Conservation (phyloP, 2,888 invertebrate genomes). For the Perdita meconis region DNA sequence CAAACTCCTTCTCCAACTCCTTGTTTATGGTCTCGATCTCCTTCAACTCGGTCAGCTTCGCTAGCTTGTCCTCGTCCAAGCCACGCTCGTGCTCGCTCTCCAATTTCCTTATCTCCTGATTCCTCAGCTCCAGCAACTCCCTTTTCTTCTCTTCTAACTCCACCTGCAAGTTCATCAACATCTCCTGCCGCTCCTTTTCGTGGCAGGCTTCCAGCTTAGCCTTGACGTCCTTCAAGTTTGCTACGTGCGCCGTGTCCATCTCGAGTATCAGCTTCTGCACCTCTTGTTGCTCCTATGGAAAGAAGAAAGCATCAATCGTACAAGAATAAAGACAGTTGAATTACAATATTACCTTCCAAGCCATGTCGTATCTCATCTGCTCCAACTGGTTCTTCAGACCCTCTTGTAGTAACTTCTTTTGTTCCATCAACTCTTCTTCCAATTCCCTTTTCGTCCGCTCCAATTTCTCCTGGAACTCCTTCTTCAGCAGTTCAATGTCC, state of each 20-base stretch:
- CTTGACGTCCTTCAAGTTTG: constrained; percentile 79
- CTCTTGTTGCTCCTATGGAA: constrained; percentile 75
- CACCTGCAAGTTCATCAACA: constrained; percentile 84
- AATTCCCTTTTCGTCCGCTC: constrained; percentile 81
- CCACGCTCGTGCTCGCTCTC: constrained; percentile 85
- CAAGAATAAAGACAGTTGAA: not conserved
- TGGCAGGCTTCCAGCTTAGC: constrained; percentile 80
- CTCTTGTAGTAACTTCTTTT: constrained; percentile 84
- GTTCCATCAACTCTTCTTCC: constrained; percentile 83
- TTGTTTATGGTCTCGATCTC: constrained; percentile 87
- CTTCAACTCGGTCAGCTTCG: constrained; percentile 79
- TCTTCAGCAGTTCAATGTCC: constrained; percentile 86
- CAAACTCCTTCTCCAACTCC: constrained; percentile 81
- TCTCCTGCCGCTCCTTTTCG: constrained; percentile 82
- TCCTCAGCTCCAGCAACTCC: constrained; percentile 84
- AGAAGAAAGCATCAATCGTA: not conserved
- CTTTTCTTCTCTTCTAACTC: constrained; percentile 85
- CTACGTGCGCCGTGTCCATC: constrained; percentile 77
- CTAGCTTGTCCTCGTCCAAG: constrained; percentile 80
- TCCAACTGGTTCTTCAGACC: constrained; percentile 84
- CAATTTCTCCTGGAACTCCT: constrained; percentile 86
- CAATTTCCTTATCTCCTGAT: constrained; percentile 85
- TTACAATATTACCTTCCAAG: constrained; percentile 79
- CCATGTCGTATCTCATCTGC: constrained; percentile 85
- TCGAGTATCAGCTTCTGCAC: constrained; percentile 76